A percentile compares a stretch with the other conserved stretches of the same genome.
Conservation (phyloP, 2,888 invertebrate genomes). For the Pandemis heparana region DNA sequence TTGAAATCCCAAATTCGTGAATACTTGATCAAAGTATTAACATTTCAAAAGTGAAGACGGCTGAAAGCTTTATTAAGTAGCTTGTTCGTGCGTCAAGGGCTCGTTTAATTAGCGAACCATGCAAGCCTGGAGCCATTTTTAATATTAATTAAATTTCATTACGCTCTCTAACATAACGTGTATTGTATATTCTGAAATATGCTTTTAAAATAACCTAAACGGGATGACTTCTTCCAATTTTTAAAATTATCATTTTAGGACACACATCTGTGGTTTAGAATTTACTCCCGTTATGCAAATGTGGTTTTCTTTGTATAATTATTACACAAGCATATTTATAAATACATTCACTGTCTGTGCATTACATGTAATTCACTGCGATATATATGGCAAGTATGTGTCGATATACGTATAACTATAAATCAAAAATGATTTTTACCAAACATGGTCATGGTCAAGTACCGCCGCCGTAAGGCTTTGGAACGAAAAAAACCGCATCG, state of each 20-base stretch:
- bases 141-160: neutral
- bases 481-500: too few relatives aligned
- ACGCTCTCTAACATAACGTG: neutral
- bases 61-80: slow-evolving; percentile 13
- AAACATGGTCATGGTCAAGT: too few relatives aligned
- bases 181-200: neutral
- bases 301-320: neutral
- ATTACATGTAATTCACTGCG: too few relatives aligned
- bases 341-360: too few relatives aligned
- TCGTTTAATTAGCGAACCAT: slow-evolving; percentile 3
- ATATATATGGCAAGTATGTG: too few relatives aligned
- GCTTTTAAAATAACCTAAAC: neutral
- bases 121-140: slow-evolving; percentile 1
- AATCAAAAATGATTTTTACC: too few relatives aligned
- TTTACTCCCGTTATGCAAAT: neutral
- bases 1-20: neutral
- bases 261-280: neutral
- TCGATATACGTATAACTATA: too few relatives aligned
- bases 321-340: neutral
- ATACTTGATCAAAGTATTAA: slow-evolving; percentile 1
- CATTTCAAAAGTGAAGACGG: slow-evolving; percentile 5
- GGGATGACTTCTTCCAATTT: neutral
- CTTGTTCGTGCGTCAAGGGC: slow-evolving; percentile 3
- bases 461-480: too few relatives aligned
- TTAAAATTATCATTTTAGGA: neutral